A percentile compares a stretch with the other conserved stretches of the same genome.
Evolutionary conservation across 2,113 vertebrate species (phyloP).

Genomic region (Cranoglanis bouderius): DNA sequence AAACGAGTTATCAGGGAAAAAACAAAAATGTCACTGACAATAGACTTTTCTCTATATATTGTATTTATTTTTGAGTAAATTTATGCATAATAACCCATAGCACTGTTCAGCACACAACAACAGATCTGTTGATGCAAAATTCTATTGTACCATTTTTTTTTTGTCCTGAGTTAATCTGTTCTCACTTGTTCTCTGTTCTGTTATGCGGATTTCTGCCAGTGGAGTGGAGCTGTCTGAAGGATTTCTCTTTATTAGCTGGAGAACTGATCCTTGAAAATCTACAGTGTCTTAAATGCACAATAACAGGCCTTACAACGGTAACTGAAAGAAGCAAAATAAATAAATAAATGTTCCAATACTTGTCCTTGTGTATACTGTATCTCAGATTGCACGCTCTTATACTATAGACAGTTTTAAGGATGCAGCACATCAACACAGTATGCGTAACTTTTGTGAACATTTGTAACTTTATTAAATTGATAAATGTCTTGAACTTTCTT

Average conservation of each 20-base stretch:
- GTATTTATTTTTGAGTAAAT: neutral
- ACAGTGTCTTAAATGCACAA: constrained; percentile 81
- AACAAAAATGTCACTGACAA: neutral
- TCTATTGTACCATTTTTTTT: neutral
- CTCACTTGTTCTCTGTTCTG: constrained; percentile 1
- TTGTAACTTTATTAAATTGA: too few species aligned
- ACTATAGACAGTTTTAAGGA: neutral
- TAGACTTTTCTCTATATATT: neutral
- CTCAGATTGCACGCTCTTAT: neutral
- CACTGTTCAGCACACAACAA: neutral
- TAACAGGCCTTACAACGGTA: constrained; percentile 86
- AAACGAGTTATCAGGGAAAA: neutral
- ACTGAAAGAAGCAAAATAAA: constrained; percentile 46
- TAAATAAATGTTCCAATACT: neutral
- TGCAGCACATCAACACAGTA: neutral
- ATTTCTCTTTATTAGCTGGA: constrained; percentile 85
- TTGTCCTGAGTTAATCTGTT: neutral
- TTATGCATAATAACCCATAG: neutral
- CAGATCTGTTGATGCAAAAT: neutral
- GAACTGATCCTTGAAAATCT: constrained; percentile 86
- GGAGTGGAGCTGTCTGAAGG: constrained; percentile 91
- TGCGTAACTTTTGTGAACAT: neutral
- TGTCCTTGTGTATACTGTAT: neutral
- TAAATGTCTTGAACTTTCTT: neutral
- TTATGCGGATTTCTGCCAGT: constrained; percentile 70